Evolutionary conservation across 2,797 vertebrate species (phyloP), one percentile per base, ranked within the genome.

Genomic region (Bryconaethiops microstoma): DNA sequence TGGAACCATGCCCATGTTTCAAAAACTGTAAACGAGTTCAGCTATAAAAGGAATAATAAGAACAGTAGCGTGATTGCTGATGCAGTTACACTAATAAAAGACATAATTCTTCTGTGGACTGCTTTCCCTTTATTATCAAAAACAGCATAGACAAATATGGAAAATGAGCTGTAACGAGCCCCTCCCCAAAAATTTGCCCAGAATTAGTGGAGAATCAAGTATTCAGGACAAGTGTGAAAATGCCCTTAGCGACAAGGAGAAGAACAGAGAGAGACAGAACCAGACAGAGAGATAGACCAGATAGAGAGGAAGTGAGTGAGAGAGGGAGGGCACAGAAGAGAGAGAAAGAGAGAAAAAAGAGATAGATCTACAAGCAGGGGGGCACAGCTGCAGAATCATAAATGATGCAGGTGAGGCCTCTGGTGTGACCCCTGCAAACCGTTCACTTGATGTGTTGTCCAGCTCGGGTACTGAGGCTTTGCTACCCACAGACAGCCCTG

Each of bases 401-500:
- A 92, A 88, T 82, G 5, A 59, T 79, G 74, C 57, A 55, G 1
- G 2, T 82, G 82, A 88, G 87, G 85, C 83, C 84, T 78, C 82
- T 82, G 77, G 83, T 16, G 7, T 92, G 92, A 91, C 91, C 91
- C 84, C 89, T 78, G 67, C 88, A 85, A 84, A 19, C 77, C 86
- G 19, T 48, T 9, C 45, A 82, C 79, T 89, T 92, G 91, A 92
- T 82, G 80, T 84, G 84, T 83, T 92, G 92, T 91, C 39, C 79
- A 85, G 86, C 78, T 84, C 23, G 62, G 68, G 88, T 90, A 79
- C 67, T 68, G 76, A 85, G 80, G 82, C 67, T 85, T 79, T 79
- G 87, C 79, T 86, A 50, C 63, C 73, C 90, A 86, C 88, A 92
- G 92, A 91, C 83, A 92, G 81, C 84, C 88, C 90, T 95, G 92